Evolutionary conservation across 2,888 invertebrate genomes (phyloP).

Genomic region (Sicus ferrugineus): DNA sequence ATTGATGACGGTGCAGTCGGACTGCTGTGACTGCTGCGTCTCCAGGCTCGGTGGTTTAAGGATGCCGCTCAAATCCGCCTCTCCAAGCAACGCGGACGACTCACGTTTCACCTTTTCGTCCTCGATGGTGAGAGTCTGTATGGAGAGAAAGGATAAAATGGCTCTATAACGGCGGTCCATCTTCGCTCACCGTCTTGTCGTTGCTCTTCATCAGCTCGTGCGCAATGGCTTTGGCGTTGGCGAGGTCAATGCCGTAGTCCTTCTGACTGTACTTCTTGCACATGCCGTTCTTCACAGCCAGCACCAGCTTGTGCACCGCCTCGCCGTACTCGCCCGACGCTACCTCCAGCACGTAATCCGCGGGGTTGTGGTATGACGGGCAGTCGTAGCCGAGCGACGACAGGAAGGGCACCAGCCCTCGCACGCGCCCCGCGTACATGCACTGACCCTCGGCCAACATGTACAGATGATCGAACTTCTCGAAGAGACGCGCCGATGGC

Average conservation of each 20-base stretch:
- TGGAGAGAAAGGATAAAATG: not conserved
- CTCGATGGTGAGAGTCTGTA: slow-evolving; percentile 61
- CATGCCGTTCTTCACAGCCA: slow-evolving; percentile 82
- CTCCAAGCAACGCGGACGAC: slow-evolving; percentile 52
- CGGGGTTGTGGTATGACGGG: slow-evolving; percentile 96
- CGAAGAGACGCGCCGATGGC: slow-evolving; percentile 92
- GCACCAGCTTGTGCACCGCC: slow-evolving; percentile 82
- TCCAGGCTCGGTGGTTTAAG: slow-evolving; percentile 65
- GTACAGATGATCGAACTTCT: slow-evolving; percentile 94
- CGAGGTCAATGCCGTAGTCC: slow-evolving; percentile 53
- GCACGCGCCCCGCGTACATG: slow-evolving; percentile 87
- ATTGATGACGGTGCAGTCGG: slow-evolving; percentile 59
- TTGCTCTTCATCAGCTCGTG: slow-evolving; percentile 70
- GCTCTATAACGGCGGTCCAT: slow-evolving; percentile 43
- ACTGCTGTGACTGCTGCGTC: slow-evolving; percentile 54
- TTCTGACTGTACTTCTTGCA: slow-evolving; percentile 70
- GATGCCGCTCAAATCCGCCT: slow-evolving; percentile 53
- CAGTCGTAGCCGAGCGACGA: slow-evolving; percentile 85
- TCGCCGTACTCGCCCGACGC: slow-evolving; percentile 95
- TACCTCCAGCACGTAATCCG: slow-evolving; percentile 97
- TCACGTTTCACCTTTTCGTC: slow-evolving; percentile 67
- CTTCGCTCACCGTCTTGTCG: slow-evolving; percentile 34
- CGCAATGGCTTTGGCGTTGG: slow-evolving; percentile 60
- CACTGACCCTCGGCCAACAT: slow-evolving; percentile 92
- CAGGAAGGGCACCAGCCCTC: slow-evolving; percentile 86